phyloP scores from a whole-genome alignment of 2,113 vertebrate species.

The Grus americana region DNA sequence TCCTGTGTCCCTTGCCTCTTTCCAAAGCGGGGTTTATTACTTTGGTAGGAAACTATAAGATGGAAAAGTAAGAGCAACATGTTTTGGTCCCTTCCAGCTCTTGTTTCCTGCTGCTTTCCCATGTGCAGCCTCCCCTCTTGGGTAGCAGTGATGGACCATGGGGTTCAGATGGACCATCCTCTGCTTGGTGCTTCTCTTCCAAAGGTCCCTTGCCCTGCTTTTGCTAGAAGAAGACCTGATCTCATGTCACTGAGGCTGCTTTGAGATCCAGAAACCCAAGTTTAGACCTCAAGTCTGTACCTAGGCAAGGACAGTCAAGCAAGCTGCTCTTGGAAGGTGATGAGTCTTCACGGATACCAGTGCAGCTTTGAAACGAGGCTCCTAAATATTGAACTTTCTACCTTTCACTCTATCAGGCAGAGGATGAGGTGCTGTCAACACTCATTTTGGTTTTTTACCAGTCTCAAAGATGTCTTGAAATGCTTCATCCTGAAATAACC shows the following conservation, averaged over 20 bases:
- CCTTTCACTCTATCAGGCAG: background rate
- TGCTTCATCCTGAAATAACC: background rate
- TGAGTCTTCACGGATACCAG: background rate
- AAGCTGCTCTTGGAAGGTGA: background rate
- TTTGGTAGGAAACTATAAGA: background rate
- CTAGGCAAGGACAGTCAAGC: background rate
- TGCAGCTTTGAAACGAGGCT: background rate
- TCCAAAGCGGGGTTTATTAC: background rate
- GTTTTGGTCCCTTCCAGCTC: background rate
- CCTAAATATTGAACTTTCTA: background rate
- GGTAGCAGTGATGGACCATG: background rate
- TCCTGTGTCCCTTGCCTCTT: background rate
- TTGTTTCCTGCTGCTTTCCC: background rate
- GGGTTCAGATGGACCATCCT: background rate
- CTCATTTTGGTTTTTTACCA: background rate
- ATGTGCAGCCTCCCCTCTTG: background rate
- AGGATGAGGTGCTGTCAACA: background rate
- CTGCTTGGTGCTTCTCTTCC: background rate
- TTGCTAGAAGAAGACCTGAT: background rate
- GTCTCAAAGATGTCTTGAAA: background rate
- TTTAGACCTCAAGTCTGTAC: background rate
- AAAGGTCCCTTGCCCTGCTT: background rate
- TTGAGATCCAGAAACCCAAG: background rate
- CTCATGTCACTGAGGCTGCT: background rate
- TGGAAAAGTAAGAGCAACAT: background rate